These are phyloP conservation scores for Okapia johnstoni DNA, from an alignment of 2,113 vertebrate genomes.

Conservation along the genomic window DNA sequence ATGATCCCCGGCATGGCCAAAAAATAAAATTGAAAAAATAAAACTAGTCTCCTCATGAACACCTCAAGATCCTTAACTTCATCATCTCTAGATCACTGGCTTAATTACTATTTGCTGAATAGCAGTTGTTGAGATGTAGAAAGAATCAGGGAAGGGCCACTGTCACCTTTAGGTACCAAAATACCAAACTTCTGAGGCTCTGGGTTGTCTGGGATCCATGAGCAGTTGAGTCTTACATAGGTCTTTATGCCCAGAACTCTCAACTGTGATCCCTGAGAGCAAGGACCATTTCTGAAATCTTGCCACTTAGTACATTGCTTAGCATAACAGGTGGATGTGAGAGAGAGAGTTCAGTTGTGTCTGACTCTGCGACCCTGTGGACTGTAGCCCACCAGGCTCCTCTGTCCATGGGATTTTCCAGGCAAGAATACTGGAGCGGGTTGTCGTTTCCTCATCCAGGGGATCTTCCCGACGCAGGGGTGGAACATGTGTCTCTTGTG, in stretches of 20 bases:
- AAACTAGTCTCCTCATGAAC: neutral
- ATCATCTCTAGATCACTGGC: neutral
- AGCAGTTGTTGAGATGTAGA: neutral
- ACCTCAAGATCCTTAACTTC: neutral
- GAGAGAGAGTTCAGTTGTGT: neutral
- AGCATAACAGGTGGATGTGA: neutral
- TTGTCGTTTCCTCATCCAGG: neutral
- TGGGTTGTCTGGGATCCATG: neutral
- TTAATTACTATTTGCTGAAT: conserved; percentile 5
- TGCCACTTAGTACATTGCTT: neutral
- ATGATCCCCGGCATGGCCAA: neutral
- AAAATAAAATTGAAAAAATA: neutral
- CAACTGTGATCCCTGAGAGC: neutral
- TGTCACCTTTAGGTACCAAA: neutral
- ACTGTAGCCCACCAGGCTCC: neutral
- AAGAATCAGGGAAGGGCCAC: neutral
- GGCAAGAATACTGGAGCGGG: neutral
- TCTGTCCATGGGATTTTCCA: neutral
- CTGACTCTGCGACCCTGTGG: neutral
- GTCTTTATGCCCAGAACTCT: neutral
- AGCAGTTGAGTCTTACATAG: neutral
- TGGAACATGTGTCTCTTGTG: neutral
- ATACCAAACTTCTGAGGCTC: neutral
- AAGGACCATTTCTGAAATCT: neutral
- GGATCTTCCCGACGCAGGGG: neutral